Percentiles rank a stretch among this genome's conserved stretches.
phyloP scores from a whole-genome alignment of 2,888 invertebrate genomes.

The Amiota communis region DNA sequence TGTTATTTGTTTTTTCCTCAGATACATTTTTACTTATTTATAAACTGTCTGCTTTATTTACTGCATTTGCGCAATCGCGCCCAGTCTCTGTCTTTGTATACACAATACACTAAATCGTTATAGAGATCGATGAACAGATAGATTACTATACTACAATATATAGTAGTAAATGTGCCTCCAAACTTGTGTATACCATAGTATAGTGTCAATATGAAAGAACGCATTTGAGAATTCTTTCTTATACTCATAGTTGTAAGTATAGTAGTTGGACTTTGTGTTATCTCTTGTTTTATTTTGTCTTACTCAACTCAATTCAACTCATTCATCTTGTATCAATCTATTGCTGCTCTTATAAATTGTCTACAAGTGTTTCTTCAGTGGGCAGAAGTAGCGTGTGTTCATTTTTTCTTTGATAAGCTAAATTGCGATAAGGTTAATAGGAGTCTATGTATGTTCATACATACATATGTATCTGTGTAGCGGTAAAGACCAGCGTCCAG shows the following conservation, averaged over 20 bases:
- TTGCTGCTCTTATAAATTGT: not conserved
- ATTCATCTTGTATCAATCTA: not conserved
- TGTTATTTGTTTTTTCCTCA: not conserved
- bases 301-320: not conserved
- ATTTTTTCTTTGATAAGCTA: not conserved
- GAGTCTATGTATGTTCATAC: not conserved
- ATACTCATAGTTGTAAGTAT: no score
- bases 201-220: no score
- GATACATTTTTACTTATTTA: constrained; percentile 11
- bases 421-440: not conserved
- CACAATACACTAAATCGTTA: constrained; percentile 12
- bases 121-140: constrained; percentile 24
- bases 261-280: constrained; percentile 9
- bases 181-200: no score
- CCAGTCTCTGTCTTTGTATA: constrained; percentile 10
- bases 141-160: not conserved
- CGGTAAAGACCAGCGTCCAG: not conserved
- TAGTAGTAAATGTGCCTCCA: no score
- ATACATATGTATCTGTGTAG: constrained; percentile 6
- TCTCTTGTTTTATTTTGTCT: not conserved
- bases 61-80: constrained; percentile 27
- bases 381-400: not conserved
- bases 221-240: no score
- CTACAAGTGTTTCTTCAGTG: not conserved
- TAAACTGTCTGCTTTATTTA: constrained; percentile 28